phyloP scores from a whole-genome alignment of 2,888 invertebrate genomes.

The Cephus spinipes region DNA sequence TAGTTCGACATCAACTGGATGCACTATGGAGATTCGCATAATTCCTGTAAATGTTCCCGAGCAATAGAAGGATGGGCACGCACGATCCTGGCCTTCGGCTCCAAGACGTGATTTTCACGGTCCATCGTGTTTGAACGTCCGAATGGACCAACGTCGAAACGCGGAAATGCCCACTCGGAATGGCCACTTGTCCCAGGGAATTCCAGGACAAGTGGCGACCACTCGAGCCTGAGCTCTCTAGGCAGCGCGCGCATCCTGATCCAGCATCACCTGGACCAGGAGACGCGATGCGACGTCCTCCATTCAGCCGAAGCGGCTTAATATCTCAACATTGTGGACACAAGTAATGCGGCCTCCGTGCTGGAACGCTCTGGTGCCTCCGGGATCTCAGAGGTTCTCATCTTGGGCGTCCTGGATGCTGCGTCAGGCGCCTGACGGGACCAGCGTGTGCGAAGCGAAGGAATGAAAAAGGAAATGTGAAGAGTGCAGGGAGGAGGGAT shows the following conservation, averaged over 20 bases:
- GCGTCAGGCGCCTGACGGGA: background rate
- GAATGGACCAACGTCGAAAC: constrained; percentile 26
- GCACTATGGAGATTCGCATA: background rate
- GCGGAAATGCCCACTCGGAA: constrained; percentile 37
- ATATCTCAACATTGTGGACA: constrained; percentile 62
- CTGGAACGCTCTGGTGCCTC: constrained; percentile 44
- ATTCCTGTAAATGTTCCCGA: background rate
- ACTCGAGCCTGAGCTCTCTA: constrained; percentile 31
- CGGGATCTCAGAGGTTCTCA: constrained; percentile 27
- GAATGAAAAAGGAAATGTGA: background rate
- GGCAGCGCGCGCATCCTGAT: constrained; percentile 31
- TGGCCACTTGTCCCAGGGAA: constrained; percentile 51
- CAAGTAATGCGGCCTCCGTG: constrained; percentile 57
- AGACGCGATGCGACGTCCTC: constrained; percentile 16
- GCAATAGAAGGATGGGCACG: background rate
- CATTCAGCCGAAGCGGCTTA: constrained; percentile 58
- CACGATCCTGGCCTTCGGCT: background rate
- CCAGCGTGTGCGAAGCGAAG: background rate
- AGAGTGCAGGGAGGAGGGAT: background rate
- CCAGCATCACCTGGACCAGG: background rate
- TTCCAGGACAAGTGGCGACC: constrained; percentile 57
- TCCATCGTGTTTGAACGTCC: background rate
- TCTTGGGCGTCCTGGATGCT: background rate
- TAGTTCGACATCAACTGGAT: background rate
- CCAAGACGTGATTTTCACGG: background rate